A percentile compares a stretch with the other conserved stretches of the same genome.
Evolutionary conservation across 2,113 vertebrate species (phyloP).

Genomic region (Zosterops borbonicus): DNA sequence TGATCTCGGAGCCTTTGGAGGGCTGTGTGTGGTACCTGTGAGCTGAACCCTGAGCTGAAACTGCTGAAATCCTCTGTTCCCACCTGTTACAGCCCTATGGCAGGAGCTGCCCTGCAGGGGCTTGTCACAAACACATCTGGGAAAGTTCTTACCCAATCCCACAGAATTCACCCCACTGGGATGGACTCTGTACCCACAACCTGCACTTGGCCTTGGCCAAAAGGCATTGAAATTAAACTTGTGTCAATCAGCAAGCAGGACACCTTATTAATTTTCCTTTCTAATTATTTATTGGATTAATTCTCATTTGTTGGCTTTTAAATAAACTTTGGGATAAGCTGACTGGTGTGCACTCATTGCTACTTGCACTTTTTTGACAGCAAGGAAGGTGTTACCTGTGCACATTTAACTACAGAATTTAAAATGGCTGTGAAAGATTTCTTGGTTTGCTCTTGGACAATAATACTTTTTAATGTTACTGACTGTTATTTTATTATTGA

Average conservation of each 20-base stretch:
- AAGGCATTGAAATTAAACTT: neutral
- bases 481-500: neutral
- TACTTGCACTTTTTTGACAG: neutral
- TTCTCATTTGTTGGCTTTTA: neutral
- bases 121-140: neutral
- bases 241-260: neutral
- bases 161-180: neutral
- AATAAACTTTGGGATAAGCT: neutral
- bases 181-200: neutral
- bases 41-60: neutral
- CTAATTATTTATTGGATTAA: neutral
- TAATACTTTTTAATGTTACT: neutral
- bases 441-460: neutral
- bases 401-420: neutral
- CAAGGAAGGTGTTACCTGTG: neutral
- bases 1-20: neutral
- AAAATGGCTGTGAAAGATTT: neutral
- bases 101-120: neutral
- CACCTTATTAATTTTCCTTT: neutral
- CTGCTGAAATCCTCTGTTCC: neutral
- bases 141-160: neutral
- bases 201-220: neutral
- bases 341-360: neutral
- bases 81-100: neutral
- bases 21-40: neutral